Conservation (phyloP, 2,113 vertebrate genomes). For the Cyphomyrus discorhynchus region DNA sequence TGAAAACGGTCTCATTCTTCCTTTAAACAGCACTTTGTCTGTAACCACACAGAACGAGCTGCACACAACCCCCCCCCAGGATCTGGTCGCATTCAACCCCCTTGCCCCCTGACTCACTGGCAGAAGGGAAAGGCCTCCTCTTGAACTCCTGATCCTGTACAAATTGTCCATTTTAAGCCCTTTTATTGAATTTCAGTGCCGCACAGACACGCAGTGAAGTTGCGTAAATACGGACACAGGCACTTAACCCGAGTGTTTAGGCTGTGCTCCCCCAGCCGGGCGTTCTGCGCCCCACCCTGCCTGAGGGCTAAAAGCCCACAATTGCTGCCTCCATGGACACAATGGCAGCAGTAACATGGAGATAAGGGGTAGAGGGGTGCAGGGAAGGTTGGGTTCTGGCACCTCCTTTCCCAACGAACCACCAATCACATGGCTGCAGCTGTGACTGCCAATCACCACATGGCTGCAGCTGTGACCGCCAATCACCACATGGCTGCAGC, state of each 20-base stretch:
- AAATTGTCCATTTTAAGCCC: not conserved
- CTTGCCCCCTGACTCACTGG: not conserved
- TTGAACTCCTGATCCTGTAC: conserved; percentile 15
- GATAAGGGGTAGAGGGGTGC: not conserved
- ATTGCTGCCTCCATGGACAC: not conserved
- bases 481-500: not conserved
- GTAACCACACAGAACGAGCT: not conserved
- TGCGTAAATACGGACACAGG: not conserved
- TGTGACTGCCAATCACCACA: not conserved
- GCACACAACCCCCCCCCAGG: not conserved
- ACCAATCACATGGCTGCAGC: not conserved
- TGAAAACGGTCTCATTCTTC: not conserved
- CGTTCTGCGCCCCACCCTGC: not conserved
- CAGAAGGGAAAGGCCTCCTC: not conserved
- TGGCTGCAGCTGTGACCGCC: not conserved
- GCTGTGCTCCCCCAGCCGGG: not conserved
- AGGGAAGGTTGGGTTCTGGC: not conserved
- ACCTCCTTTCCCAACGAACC: not conserved
- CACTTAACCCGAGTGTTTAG: not conserved
- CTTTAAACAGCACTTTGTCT: not conserved
- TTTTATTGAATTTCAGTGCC: not conserved
- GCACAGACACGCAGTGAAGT: not conserved
- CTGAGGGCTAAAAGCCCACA: not conserved
- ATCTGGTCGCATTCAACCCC: not conserved
- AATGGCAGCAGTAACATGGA: not conserved